Base-by-base conservation (phyloP, 2,888 invertebrate species). In the Pseudoips prasinana region DNA sequence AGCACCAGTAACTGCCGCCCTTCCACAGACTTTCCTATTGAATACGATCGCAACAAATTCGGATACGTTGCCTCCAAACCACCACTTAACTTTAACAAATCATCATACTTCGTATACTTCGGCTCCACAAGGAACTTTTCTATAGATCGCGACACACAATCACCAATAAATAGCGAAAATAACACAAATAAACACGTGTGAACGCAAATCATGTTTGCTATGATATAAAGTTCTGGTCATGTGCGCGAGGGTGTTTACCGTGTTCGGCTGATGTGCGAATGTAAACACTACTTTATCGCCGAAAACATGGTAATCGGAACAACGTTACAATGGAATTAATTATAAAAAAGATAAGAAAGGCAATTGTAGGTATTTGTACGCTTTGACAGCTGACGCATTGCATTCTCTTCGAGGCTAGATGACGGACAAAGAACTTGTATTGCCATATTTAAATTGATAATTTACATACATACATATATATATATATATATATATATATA, bases 21-120 rank as follows among this genome's bases (percentile, higher is more conserved):
- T 75, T 95, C 91, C 0, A 95, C 93, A 0, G 97, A 96, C 65
- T 94, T 92, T 0, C 99, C 99, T 27, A 98, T 92, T 3, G 91
- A 92, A 59, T 93, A 92, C 1, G 94, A 84, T 54, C 91, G 92
- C 0, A 92, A 94, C 29, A 95, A 75, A 39, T 92, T 83, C 19
- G 96, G 94, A 77, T 93, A 94, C 0, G 89, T 86, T 22, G 51
- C 46, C 49, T 91, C 90, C 17, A 96, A 78, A 22, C 91, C 82
- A 22, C 89, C 79, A 28, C 94, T 91, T 30, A 94, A 72, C 45
- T 90, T 87, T 22, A 92, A 91, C 24, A 96, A 80, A 42, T 95
- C 93, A 17, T 92, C 91, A 66, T 96, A 94, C 52, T 91, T 91
- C 7, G 91, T 91, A 69, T 96, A 96, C 46, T 90, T 89, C 0